Evolutionary conservation across 2,888 invertebrate species (phyloP).

Genomic region (Antheraea yamamai): DNA sequence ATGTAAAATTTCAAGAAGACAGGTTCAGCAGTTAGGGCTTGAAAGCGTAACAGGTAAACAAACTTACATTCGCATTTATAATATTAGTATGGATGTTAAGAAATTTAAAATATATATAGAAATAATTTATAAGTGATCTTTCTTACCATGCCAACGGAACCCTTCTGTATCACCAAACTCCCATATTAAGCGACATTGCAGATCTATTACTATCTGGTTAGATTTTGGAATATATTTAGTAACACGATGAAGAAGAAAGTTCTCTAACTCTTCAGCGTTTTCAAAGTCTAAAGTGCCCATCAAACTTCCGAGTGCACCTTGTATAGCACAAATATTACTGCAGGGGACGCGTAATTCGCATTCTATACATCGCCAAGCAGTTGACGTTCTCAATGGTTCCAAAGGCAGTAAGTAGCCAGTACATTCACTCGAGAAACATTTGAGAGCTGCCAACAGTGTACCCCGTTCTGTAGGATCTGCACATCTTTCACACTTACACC

Average conservation of each 20-base stretch:
- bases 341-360: slow-evolving; percentile 75
- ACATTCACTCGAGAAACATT: slow-evolving; percentile 78
- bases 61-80: too few relatives aligned
- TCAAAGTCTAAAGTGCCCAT: slow-evolving; percentile 76
- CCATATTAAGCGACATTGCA: slow-evolving; percentile 84
- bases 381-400: slow-evolving; percentile 76
- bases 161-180: slow-evolving; percentile 81
- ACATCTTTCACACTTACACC: slow-evolving; percentile 85
- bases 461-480: slow-evolving; percentile 85
- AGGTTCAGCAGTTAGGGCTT: too few relatives aligned
- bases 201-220: slow-evolving; percentile 84
- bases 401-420: slow-evolving; percentile 81
- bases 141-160: slow-evolving; percentile 82
- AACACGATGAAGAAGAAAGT: slow-evolving; percentile 80
- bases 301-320: slow-evolving; percentile 79
- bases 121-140: not conserved
- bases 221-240: slow-evolving; percentile 79
- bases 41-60: too few relatives aligned
- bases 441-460: slow-evolving; percentile 80
- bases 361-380: slow-evolving; percentile 83
- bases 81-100: too few relatives aligned
- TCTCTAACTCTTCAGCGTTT: slow-evolving; percentile 77
- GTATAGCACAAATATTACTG: slow-evolving; percentile 75
- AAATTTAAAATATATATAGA: not conserved
- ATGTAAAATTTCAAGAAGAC: too few relatives aligned